Conservation (phyloP, 2,888 invertebrate genomes). For the Villa cingulata region DNA sequence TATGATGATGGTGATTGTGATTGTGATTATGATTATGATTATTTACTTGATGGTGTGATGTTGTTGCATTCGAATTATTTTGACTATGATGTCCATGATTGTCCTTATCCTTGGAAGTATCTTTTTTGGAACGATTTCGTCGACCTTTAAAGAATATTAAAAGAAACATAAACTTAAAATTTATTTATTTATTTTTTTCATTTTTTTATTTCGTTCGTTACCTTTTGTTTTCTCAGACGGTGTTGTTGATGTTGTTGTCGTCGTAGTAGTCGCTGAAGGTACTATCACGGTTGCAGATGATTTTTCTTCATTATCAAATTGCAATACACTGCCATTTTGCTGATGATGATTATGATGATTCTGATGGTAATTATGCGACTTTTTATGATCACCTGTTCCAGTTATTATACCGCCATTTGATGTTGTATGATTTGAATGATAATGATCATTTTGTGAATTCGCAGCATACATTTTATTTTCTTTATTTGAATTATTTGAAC, state of each 20-base stretch:
- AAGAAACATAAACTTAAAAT: neutral
- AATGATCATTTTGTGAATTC: conserved; percentile 4
- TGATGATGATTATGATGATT: neutral
- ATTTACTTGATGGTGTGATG: conserved; percentile 1
- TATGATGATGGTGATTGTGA: neutral
- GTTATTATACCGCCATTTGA: conserved; percentile 2
- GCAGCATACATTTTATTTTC: conserved; percentile 3
- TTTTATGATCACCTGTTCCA: neutral
- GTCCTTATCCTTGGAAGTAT: conserved; percentile 33
- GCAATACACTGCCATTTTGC: conserved; percentile 27
- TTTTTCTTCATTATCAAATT: conserved; percentile 28
- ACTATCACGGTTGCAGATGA: neutral
- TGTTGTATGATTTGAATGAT: conserved; percentile 9
- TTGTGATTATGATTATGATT: conserved; percentile 3
- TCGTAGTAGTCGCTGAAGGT: neutral
- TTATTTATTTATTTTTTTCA: neutral
- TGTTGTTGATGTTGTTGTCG: neutral
- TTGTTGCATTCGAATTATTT: neutral
- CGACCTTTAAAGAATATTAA: conserved; percentile 22
- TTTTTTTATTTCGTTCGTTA: conserved; percentile 8
- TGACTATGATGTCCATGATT: conserved; percentile 20
- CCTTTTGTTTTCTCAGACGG: conserved; percentile 21
- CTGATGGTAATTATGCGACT: neutral
- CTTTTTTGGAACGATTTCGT: conserved; percentile 32
- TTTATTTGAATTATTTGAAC: conserved; percentile 7